Base-by-base conservation (phyloP, 2,888 invertebrate species). In the Bembecia ichneumoniformis region DNA sequence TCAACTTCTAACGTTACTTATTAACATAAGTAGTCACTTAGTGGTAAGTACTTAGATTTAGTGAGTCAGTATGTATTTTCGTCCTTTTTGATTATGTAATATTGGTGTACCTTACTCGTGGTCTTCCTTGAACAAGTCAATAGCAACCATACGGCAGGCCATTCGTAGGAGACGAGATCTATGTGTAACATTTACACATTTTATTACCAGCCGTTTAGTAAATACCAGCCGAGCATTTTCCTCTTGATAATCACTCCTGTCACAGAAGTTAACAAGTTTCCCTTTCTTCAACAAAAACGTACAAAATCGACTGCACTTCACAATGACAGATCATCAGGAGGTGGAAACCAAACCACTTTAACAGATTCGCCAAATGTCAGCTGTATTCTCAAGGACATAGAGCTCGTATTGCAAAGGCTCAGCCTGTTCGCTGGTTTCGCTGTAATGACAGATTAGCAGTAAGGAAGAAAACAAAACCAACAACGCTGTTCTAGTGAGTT, bases 371-470 rank as follows among this genome's bases (percentile, higher is more conserved):
- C 7, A 1, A n/a, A n/a, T 40, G 11, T 40, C 40, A 10, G 7
- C 40, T 3, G 4, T 40, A 40, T 28, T 5, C 13, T 2, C 5
- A 40, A 40, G 40, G 40, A 0, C 0, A 11, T 40, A 40, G 13
- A 13, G 13, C 46, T 43, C 20, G 28, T 35, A 49, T 34, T 44
- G 15, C 14, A 47, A 51, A 55, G 48, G 36, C 40, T 13, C 11
- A 40, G 7, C 13, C 14, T 40, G 5, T 40, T 0, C 14, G n/a
- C 13, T 40, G 52, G 47, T 43, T 52, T 56, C 55, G 49, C 54
- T 55, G 57, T 61, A 63, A 67, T 67, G 69, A 68, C 63, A 58
- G 64, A 71, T 68, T 64, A 68, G 66, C 58, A 58, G 58, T 59
- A 63, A 62, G 61, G 57, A 59, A 60, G 58, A 65, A 66, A 56